phyloP scores from a whole-genome alignment of 2,888 invertebrate genomes.

The Cataglyphis altisquamis region DNA sequence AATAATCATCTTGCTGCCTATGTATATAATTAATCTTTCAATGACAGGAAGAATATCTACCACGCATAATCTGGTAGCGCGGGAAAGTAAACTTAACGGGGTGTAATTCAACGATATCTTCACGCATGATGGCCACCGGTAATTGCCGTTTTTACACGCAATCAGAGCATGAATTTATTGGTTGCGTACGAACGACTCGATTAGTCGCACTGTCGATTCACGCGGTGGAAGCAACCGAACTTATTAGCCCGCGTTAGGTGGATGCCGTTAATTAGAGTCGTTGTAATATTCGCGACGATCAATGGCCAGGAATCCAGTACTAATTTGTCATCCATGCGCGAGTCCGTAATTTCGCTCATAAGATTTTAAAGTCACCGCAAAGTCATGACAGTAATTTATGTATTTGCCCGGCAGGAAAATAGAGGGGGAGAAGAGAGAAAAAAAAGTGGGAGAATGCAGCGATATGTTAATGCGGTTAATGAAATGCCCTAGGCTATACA shows the following conservation, averaged over 20 bases:
- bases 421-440: conserved; percentile 28
- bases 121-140: conserved; percentile 75
- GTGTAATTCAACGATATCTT: conserved; percentile 75
- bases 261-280: conserved; percentile 70
- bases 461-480: conserved; percentile 65
- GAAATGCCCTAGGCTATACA: conserved; percentile 51
- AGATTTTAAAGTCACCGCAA: conserved; percentile 54
- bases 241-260: conserved; percentile 68
- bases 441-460: conserved; percentile 12
- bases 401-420: conserved; percentile 50
- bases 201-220: conserved; percentile 61
- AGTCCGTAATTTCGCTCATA: conserved; percentile 63
- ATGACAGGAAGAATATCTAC: conserved; percentile 32
- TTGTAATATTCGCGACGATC: conserved; percentile 67
- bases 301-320: conserved; percentile 66
- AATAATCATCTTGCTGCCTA: background rate
- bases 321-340: conserved; percentile 68
- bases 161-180: conserved; percentile 79
- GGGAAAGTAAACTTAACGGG: conserved; percentile 69
- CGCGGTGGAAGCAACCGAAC: conserved; percentile 53
- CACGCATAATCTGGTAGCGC: conserved; percentile 46
- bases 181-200: conserved; percentile 63
- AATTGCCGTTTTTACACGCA: conserved; percentile 78
- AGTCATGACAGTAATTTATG: conserved; percentile 63
- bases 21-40: conserved; percentile 62